Base-by-base conservation (phyloP, 2,113 vertebrate species). In the Amia ocellicauda region DNA sequence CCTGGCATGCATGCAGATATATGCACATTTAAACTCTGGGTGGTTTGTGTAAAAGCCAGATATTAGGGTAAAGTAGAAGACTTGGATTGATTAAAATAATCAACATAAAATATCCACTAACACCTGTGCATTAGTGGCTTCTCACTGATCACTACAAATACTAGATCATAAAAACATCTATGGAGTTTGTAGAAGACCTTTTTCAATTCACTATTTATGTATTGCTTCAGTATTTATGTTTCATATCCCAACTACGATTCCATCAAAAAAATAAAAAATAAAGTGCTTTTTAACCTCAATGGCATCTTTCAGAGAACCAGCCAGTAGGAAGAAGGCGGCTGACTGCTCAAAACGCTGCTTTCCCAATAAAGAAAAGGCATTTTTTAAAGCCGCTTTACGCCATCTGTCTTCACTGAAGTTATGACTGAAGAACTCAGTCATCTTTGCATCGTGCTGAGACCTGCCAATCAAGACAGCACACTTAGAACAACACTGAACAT, bases 281-380 rank as follows among this genome's bases (percentile, higher is more conserved):
- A 28, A 10, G 14, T 20, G 26, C 47, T 3, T 24, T 8, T 27
- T 19, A 82, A 98, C 97, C 95, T 99, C 96, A 57, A 99, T 94
- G 68, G 97, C 95, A 62, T 99, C 97, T 87, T 98, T 99, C 69
- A 99, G 81, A 14, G 97, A 98, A 41, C 96, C 97, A 60, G 97
- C 97, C 63, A 99, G 85, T 43, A 99, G 86, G 83, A 99, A 99
- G 82, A 99, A 99, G 14, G 93, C 97, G 50, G 97, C 97, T 0
- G 97, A 93, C 54, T 99, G 96, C 74, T 99, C 96, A 78, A 99
- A 99, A 63, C 96, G 96, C 69, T 98, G 97, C 77, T 99, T 99
- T 60, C 96, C 97, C 81, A 98, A 86, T 80, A 99, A 84, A 63
- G 96, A 92, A 78, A 99, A 99, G 57, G 97, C 97, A 20, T 99